These are phyloP conservation scores for Rotaria magnacalcarata DNA, from an alignment of 2,888 invertebrate species.

Conservation along the genomic window DNA sequence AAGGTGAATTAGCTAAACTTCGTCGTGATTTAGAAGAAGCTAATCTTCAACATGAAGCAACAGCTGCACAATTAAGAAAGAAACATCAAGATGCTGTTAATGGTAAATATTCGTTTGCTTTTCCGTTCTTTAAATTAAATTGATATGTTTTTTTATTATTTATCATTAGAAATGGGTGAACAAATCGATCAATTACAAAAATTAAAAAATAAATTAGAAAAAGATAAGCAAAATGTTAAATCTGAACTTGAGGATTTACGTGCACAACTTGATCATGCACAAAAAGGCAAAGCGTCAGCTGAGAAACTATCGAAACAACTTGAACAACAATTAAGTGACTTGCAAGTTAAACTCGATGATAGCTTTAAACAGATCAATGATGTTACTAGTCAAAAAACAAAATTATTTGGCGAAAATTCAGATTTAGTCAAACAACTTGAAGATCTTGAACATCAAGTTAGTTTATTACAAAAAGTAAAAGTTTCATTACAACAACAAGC, in stretches of 20 bases:
- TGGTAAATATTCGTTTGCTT: constrained; percentile 56
- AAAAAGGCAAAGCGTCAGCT: constrained; percentile 93
- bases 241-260: constrained; percentile 96
- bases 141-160: too few relatives aligned
- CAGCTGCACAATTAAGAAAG: constrained; percentile 91
- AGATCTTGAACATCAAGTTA: constrained; percentile 93
- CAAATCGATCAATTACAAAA: constrained; percentile 65
- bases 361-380: constrained; percentile 92
- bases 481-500: constrained; percentile 87
- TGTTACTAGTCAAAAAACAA: constrained; percentile 77
- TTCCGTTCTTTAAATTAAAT: too few relatives aligned
- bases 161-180: constrained; percentile 77
- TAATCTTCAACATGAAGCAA: constrained; percentile 96
- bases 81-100: constrained; percentile 99
- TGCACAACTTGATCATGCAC: constrained; percentile 89
- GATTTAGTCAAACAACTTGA: constrained; percentile 92
- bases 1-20: constrained; percentile 95
- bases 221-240: constrained; percentile 95
- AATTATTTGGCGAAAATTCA: constrained; percentile 90
- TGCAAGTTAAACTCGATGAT: constrained; percentile 90
- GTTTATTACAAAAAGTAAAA: constrained; percentile 76
- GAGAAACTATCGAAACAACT: constrained; percentile 98
- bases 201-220: constrained; percentile 70
- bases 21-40: constrained; percentile 93
- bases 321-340: constrained; percentile 88